Base-by-base conservation (phyloP, 2,113 vertebrate species). In the Cyprinus carpio region DNA sequence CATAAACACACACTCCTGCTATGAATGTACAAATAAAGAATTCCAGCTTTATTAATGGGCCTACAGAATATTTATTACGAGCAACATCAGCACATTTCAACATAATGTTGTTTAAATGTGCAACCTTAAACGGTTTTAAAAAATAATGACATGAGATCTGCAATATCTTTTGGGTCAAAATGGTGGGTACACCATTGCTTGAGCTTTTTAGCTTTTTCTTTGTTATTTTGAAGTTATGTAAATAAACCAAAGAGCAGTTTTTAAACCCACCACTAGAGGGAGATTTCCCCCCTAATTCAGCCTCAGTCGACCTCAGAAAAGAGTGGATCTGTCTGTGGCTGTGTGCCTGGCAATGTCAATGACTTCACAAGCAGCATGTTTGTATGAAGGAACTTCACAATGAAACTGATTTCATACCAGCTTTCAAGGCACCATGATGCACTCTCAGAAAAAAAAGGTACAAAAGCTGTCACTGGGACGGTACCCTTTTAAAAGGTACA, bases 241-340 rank as follows among this genome's bases (percentile, higher is more conserved):
- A 82, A 86, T 60, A n/a, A 75, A 13, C 20, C 37, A 49, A 11
- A 51, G 4, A 29, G 34, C 34, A 56, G 29, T 82, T 82, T 31
- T 54, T 25, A 80, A 85, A 72, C 4, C 3, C 51, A 60, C 25
- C 84, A 80, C 62, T 72, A 80, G 84, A 60, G 76, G 84, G 76
- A 60, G 27, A 71, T 43, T 56, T 72, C 34, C 5, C 12, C 46
- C 49, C 43, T 37, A 56, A 54, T 25, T 71, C 64, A 51, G 18
- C 27, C 60, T 69, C 40, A 12, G 1, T 7, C 18, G 58, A 64
- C 72, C 72, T 6, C 31, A 40, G 37, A 51, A 75, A 7, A 77
- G 4, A 77, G 25, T 12, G 49, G 29, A 56, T 29, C 27, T 13
- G 27, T 23, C 29, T 37, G 54, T 13, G 27, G 13, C 46, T 56